Base-by-base conservation (phyloP, 2,888 invertebrate genomes). In the Philhelius pedissequus region DNA sequence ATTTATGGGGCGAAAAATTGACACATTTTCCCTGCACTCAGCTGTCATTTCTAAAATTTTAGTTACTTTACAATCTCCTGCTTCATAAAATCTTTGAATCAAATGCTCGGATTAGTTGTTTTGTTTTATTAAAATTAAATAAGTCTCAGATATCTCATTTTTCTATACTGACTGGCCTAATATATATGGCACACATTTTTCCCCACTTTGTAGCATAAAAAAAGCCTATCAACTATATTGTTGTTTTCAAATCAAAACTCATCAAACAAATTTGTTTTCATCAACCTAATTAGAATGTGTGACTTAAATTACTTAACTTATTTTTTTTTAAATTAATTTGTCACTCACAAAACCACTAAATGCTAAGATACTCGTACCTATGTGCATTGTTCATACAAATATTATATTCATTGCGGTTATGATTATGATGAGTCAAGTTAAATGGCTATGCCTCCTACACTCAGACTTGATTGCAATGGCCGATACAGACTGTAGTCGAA, bases 361-460 rank as follows among this genome's bases (percentile, higher is more conserved):
- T 13, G 35, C 8, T 11, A 11, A 32, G 32, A 32, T 11, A 32
- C n/a, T n/a, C n/a, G n/a, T n/a, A n/a, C n/a, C n/a, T n/a, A n/a
- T n/a, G n/a, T n/a, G n/a, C n/a, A n/a, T n/a, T n/a, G n/a, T n/a
- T n/a, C n/a, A n/a, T n/a, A 13, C 20, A 13, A 4, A 11, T 32
- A 20, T 58, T 64, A 50, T 60, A 48, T 62, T 62, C 9, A 38
- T 54, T 82, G 68, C 15, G 68, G 66, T 68, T 4, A 60, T 22
- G 35, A 56, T 5, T 4, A 7, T 32, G 54, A 56, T 78, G 68
- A 78, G 45, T 78, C 78, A 78, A 69, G 56, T 30, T 30, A 18
- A 27, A 27, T 58, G 22, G n/a, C 22, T 25, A 7, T 62, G 38
- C 82, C 35, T 62, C 79, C 82, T 40, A 83, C 73, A 79, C 60